Evolutionary conservation across 2,888 invertebrate genomes (phyloP).

Genomic region (Lasius fuliginosus): DNA sequence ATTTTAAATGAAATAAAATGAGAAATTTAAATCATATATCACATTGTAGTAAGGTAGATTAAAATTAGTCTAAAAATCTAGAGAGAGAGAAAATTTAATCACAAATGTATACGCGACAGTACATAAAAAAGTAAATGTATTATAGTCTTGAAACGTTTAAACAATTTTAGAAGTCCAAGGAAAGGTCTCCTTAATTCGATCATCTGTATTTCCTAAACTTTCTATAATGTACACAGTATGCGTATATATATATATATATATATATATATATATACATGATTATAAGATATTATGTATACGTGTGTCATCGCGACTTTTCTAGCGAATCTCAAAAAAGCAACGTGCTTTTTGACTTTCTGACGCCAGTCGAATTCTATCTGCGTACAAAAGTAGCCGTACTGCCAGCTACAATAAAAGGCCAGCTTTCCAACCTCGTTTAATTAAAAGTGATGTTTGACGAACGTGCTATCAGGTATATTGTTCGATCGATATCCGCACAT

Average conservation of each 20-base stretch:
- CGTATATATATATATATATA: slow-evolving; percentile 37
- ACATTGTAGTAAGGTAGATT: background rate
- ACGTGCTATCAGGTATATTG: slow-evolving; percentile 32
- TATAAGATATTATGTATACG: slow-evolving; percentile 47
- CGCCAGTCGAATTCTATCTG: slow-evolving; percentile 28
- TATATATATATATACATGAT: slow-evolving; percentile 51
- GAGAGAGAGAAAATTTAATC: background rate
- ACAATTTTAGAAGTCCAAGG: slow-evolving; percentile 5
- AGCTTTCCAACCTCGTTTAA: slow-evolving; percentile 41
- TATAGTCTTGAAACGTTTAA: background rate
- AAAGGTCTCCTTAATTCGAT: slow-evolving; percentile 51
- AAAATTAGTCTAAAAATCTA: background rate
- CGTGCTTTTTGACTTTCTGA: slow-evolving; percentile 30
- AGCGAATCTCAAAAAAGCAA: slow-evolving; percentile 28
- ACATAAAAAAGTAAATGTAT: slow-evolving; percentile 9
- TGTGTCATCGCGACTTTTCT: slow-evolving; percentile 53
- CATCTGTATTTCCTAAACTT: slow-evolving; percentile 61
- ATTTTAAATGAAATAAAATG: slow-evolving; percentile 18
- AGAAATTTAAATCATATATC: background rate
- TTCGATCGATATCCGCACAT: slow-evolving; percentile 29
- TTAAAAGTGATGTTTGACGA: slow-evolving; percentile 55
- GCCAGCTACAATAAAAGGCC: slow-evolving; percentile 40
- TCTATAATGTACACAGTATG: slow-evolving; percentile 52
- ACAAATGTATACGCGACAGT: background rate
- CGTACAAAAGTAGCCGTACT: slow-evolving; percentile 40